A percentile compares a stretch with the other conserved stretches of the same genome.
phyloP scores from a whole-genome alignment of 2,113 vertebrate species.

The Lepisosteus osseus region DNA sequence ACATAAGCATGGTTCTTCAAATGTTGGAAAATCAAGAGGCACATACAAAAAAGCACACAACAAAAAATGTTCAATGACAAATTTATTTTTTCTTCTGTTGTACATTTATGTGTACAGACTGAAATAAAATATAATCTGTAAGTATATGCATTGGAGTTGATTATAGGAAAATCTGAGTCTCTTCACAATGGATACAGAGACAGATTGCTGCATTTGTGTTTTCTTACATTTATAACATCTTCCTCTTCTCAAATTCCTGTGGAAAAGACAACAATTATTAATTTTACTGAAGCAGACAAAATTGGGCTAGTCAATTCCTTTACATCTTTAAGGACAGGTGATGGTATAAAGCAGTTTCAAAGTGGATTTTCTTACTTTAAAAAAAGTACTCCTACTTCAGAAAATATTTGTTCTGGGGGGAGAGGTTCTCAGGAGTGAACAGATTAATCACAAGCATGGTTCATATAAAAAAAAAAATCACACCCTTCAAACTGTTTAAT shows the following conservation, averaged over 20 bases:
- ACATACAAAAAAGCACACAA: too few species aligned
- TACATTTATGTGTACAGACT: background rate
- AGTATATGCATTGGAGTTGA: constrained; percentile 7
- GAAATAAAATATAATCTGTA: background rate
- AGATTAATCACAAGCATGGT: background rate
- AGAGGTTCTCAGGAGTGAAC: background rate
- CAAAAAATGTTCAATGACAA: too few species aligned
- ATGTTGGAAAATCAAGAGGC: too few species aligned
- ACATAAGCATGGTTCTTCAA: too few species aligned
- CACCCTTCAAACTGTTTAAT: too few species aligned
- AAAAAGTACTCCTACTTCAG: background rate
- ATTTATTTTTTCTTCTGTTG: background rate
- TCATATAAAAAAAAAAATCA: too few species aligned
- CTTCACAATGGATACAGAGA: background rate
- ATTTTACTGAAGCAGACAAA: background rate
- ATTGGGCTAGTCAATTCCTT: background rate
- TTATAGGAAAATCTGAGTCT: constrained; percentile 26
- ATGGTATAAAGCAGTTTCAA: background rate
- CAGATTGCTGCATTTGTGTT: too few species aligned
- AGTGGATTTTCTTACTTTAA: background rate
- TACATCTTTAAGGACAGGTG: background rate
- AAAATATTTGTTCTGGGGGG: background rate
- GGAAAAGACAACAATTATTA: constrained; percentile 24
- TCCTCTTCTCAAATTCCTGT: constrained; percentile 77
- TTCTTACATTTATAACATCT: constrained; percentile 60